These are phyloP conservation scores for Metridium senile DNA, from an alignment of 92 coral and sea anemone species.

Conservation along the genomic window DNA sequence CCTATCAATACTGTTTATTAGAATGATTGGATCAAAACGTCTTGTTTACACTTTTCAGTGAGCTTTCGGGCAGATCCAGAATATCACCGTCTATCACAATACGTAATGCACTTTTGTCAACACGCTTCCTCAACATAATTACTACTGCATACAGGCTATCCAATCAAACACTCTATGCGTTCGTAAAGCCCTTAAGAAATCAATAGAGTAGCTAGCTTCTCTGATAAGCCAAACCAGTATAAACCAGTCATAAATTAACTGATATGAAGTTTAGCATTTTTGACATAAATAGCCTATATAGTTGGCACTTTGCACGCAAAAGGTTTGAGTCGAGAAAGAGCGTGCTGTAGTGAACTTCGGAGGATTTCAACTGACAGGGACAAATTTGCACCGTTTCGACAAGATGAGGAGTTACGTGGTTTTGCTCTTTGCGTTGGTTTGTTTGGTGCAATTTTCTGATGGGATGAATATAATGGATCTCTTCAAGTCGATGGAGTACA, in stretches of 20 bases:
- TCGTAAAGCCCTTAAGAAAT: not conserved
- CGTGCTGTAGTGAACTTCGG: not conserved
- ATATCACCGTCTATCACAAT: not conserved
- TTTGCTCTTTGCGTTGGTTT: not conserved
- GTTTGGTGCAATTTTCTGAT: not conserved
- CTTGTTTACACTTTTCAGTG: no score
- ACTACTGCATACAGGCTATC: not conserved
- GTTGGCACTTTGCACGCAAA: not conserved
- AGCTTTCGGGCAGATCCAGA: not conserved
- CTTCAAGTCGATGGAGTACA: not conserved
- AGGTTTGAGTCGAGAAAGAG: not conserved
- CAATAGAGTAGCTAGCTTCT: not conserved
- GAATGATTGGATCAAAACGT: no score
- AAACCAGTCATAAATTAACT: not conserved
- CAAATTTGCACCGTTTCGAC: not conserved
- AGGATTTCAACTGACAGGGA: not conserved
- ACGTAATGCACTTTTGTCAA: not conserved
- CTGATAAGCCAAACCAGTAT: constrained; percentile 5
- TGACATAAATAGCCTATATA: not conserved
- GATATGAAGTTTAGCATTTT: not conserved
- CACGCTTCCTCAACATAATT: not conserved
- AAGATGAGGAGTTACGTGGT: not conserved
- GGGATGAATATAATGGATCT: constrained; percentile 6
- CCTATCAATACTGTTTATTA: no score
- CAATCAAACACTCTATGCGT: not conserved